phyloP scores from a whole-genome alignment of 1,140 invertebrate genomes.

The Trypoxylus dichotomus region DNA sequence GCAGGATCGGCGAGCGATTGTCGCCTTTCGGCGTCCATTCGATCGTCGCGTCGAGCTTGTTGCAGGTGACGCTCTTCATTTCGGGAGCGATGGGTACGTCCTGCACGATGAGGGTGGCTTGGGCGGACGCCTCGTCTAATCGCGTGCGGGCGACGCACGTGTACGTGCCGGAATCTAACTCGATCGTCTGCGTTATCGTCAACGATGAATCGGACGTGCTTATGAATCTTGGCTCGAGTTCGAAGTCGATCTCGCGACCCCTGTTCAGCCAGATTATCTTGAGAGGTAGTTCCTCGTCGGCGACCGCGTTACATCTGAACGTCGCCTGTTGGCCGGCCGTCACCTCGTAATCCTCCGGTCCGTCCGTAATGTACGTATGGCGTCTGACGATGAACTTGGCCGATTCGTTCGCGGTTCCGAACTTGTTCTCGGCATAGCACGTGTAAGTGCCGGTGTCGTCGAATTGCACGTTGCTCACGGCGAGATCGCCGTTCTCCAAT shows the following conservation, averaged over 20 bases:
- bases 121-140: slow-evolving; percentile 79
- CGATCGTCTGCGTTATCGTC: slow-evolving; percentile 90
- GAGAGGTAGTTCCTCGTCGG: slow-evolving; percentile 77
- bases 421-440: slow-evolving; percentile 92
- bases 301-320: slow-evolving; percentile 89
- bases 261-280: slow-evolving; percentile 88
- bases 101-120: slow-evolving; percentile 91
- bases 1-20: slow-evolving; percentile 90
- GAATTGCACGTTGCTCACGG: slow-evolving; percentile 81
- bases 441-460: slow-evolving; percentile 86
- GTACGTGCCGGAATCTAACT: slow-evolving; percentile 92
- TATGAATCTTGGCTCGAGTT: slow-evolving; percentile 79
- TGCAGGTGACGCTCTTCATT: slow-evolving; percentile 68
- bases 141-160: slow-evolving; percentile 93
- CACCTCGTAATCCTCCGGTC: slow-evolving; percentile 89
- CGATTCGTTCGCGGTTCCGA: slow-evolving; percentile 75
- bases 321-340: slow-evolving; percentile 85
- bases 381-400: slow-evolving; percentile 84
- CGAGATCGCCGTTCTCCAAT: slow-evolving; percentile 77
- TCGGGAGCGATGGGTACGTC: slow-evolving; percentile 91
- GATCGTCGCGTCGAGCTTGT: slow-evolving; percentile 70
- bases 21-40: slow-evolving; percentile 88
- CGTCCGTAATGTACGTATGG: slow-evolving; percentile 80
- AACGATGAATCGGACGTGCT: slow-evolving; percentile 88
- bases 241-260: slow-evolving; percentile 84